These are phyloP conservation scores for Xiphias gladius DNA, from an alignment of 2,113 vertebrate species.

Conservation along the genomic window DNA sequence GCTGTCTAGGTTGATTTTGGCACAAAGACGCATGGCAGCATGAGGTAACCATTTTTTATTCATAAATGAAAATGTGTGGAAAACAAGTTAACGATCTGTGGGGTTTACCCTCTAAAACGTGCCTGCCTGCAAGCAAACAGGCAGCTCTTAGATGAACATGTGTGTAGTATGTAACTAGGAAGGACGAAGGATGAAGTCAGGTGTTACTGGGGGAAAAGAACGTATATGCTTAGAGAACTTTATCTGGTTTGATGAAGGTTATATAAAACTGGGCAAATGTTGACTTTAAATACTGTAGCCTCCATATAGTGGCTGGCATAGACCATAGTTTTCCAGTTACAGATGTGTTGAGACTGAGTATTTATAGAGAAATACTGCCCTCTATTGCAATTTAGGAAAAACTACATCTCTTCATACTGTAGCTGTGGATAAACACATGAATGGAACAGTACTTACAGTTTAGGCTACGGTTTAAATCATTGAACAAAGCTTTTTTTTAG, in stretches of 20 bases:
- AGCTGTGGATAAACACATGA: not conserved
- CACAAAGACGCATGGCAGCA: not conserved
- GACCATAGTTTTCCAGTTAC: not conserved
- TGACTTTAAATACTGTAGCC: constrained; percentile 4
- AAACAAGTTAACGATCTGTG: not conserved
- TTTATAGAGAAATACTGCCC: constrained; percentile 63
- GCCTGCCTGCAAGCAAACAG: not conserved
- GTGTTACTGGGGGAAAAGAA: not conserved
- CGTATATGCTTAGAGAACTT: not conserved
- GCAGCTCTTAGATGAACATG: not conserved
- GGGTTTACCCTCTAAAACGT: not conserved
- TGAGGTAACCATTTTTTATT: not conserved
- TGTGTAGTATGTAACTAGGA: not conserved
- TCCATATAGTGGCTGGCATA: not conserved
- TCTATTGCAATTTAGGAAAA: constrained; percentile 42
- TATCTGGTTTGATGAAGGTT: not conserved
- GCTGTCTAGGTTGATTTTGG: not conserved
- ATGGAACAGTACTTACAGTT: not conserved
- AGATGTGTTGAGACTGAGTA: not conserved
- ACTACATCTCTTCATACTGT: constrained; percentile 18
- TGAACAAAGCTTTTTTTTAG: not conserved
- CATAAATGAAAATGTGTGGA: not conserved
- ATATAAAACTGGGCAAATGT: constrained; percentile 44
- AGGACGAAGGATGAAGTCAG: not conserved
- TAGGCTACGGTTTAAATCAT: not conserved